These are phyloP conservation scores for Malthinus flaveolus DNA, from an alignment of 2,888 invertebrate genomes.

Conservation along the genomic window DNA sequence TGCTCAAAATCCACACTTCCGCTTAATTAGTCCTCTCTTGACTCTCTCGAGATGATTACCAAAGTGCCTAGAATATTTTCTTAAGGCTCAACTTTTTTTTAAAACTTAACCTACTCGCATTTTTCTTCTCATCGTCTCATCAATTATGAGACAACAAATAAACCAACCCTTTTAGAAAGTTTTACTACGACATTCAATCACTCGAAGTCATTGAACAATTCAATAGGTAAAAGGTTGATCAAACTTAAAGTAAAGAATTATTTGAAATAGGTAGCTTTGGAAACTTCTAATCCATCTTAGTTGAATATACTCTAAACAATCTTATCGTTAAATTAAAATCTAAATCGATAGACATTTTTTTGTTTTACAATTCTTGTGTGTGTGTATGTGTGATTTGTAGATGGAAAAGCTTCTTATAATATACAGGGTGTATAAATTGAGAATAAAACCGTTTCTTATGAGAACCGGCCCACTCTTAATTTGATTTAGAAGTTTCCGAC, in stretches of 20 bases:
- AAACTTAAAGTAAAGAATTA: constrained; percentile 5
- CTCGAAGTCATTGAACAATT: background rate
- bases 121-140: no score
- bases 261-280: background rate
- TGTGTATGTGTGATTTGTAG: no score
- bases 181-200: background rate
- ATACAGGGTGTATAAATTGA: no score
- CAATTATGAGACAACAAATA: no score
- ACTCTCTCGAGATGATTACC: background rate
- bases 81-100: background rate
- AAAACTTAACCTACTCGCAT: background rate
- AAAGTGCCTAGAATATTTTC: background rate
- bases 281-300: constrained; percentile 2
- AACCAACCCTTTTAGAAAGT: no score
- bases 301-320: constrained; percentile 2
- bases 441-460: no score
- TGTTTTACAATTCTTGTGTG: no score
- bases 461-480: no score
- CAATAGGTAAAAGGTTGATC: constrained; percentile 3
- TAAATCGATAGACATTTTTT: background rate
- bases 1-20: no score
- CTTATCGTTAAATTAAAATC: constrained; percentile 1
- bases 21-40: background rate
- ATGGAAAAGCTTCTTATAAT: no score
- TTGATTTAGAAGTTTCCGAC: no score